Evolutionary conservation across 2,888 invertebrate genomes (phyloP).

Genomic region (Chymomyza fuscimana): DNA sequence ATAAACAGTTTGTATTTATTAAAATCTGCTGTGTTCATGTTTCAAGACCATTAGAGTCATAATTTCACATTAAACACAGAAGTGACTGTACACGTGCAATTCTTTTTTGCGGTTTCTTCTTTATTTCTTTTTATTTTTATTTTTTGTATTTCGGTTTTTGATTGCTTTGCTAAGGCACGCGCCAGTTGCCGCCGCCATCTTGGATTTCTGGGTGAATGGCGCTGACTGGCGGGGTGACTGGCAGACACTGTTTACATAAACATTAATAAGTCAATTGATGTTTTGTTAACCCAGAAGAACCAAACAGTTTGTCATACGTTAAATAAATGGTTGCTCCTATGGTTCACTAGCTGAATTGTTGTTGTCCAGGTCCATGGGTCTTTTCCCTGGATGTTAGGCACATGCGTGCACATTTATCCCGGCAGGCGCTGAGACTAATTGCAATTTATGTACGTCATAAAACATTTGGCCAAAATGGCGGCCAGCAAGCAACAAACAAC

Average conservation of each 20-base stretch:
- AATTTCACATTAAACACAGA: conserved; percentile 70
- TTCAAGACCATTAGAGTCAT: conserved; percentile 58
- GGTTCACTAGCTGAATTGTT: conserved; percentile 19
- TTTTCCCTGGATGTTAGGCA: conserved; percentile 17
- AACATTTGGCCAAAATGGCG: conserved; percentile 64
- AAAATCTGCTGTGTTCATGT: conserved; percentile 6
- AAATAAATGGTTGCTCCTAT: conserved; percentile 34
- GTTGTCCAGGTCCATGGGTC: conserved; percentile 21
- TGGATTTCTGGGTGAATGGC: not conserved
- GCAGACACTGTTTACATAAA: conserved; percentile 32
- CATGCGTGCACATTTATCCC: conserved; percentile 55
- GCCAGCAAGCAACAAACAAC: conserved; percentile 13
- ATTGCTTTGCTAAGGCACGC: not conserved
- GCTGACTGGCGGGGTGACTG: not conserved
- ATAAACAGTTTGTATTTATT: conserved; percentile 38
- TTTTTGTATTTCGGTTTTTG: not conserved
- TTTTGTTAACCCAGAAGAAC: conserved; percentile 65
- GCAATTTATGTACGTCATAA: conserved; percentile 73
- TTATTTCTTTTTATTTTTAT: not conserved
- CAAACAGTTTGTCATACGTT: conserved; percentile 55
- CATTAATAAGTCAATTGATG: conserved; percentile 72
- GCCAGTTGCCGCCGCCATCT: conserved; percentile 17
- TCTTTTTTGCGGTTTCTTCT: not conserved
- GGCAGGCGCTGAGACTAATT: conserved; percentile 64
- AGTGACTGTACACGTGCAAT: conserved; percentile 51